Conservation (phyloP, 2,113 vertebrate genomes). For the Carettochelys insculpta region DNA sequence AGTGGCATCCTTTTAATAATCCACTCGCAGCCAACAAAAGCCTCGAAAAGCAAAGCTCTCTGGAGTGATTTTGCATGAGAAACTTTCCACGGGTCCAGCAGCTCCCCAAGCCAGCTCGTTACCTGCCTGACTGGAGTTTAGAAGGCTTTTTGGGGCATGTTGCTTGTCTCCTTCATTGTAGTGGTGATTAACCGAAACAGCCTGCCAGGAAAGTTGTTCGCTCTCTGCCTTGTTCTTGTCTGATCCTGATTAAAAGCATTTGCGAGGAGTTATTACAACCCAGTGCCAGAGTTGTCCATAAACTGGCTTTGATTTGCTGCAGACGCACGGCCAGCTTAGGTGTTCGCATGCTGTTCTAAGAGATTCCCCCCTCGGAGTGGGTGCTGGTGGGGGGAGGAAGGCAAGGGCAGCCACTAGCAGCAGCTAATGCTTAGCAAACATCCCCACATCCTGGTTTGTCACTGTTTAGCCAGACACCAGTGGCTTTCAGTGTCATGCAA, state of each 20-base stretch:
- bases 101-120: background rate
- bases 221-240: background rate
- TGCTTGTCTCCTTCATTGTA: background rate
- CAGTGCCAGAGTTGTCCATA: background rate
- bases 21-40: background rate
- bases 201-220: background rate
- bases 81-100: background rate
- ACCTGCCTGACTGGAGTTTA: background rate
- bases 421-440: slow-evolving; percentile 62
- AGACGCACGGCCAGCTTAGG: background rate
- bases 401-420: slow-evolving; percentile 60
- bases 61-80: background rate
- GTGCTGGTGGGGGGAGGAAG: slow-evolving; percentile 52
- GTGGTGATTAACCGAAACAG: background rate
- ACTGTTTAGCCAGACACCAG: too few relatives aligned
- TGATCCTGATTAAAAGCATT: background rate
- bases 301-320: slow-evolving; percentile 20
- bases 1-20: background rate
- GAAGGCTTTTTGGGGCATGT: background rate
- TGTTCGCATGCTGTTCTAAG: slow-evolving; percentile 16
- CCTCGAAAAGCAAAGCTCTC: background rate
- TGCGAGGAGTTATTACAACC: slow-evolving; percentile 4
- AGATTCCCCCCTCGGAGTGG: slow-evolving; percentile 47
- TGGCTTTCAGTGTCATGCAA: too few relatives aligned
- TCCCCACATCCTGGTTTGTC: slow-evolving; percentile 52